phyloP scores from a whole-genome alignment of 1,140 invertebrate species.

The Acyrthosiphon pisum region DNA sequence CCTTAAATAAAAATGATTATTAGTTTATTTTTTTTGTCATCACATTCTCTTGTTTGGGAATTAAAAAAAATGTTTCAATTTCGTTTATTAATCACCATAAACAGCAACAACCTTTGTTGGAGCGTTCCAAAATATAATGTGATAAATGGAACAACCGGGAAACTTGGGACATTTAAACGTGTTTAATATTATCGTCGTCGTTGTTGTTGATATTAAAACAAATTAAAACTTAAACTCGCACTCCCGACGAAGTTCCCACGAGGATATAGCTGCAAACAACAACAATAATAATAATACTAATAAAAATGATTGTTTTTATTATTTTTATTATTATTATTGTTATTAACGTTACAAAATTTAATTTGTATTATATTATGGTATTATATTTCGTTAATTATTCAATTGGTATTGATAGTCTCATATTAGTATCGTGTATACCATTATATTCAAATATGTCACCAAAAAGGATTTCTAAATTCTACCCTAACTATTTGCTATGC shows the following conservation, averaged over 20 bases:
- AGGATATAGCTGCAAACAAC: neutral
- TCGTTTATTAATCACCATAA: neutral
- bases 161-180: constrained; percentile 16
- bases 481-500: neutral
- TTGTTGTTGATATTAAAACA: constrained; percentile 5
- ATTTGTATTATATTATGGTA: neutral
- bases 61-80: neutral
- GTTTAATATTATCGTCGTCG: constrained; percentile 4
- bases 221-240: constrained; percentile 14
- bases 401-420: neutral
- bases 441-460: neutral
- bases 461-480: neutral
- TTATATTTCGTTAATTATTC: neutral
- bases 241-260: neutral
- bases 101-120: neutral
- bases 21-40: neutral
- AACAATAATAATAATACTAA: neutral
- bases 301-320: neutral
- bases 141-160: neutral
- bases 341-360: neutral
- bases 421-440: neutral
- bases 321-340: neutral
- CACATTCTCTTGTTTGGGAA: neutral
- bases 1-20: neutral
- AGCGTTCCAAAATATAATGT: neutral